A percentile compares a stretch with the other conserved stretches of the same genome.
Conservation (phyloP, 2,113 vertebrate species). For the Eptesicus fuscus region DNA sequence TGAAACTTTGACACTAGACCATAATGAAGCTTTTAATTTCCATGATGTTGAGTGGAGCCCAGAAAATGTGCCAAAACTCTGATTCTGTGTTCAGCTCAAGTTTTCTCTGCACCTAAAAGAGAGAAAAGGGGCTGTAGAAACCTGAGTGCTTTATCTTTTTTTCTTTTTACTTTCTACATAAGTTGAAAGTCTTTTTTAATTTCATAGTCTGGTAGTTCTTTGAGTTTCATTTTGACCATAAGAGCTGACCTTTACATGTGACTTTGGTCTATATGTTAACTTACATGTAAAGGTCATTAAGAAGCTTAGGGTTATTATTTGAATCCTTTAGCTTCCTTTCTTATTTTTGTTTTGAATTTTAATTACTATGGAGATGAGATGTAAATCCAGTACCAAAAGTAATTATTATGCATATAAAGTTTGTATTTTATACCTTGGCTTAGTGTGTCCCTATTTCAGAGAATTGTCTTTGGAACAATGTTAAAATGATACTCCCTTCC, state of each 20-base stretch:
- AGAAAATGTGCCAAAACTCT: conserved; percentile 49
- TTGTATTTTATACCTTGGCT: conserved; percentile 9
- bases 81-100: conserved; percentile 15
- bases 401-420: conserved; percentile 58
- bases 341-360: conserved; percentile 41
- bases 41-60: conserved; percentile 16
- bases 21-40: conserved; percentile 60
- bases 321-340: background rate
- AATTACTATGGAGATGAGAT: conserved; percentile 23
- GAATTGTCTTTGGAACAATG: background rate
- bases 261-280: background rate
- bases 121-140: conserved; percentile 43
- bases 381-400: conserved; percentile 34
- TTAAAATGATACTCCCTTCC: background rate
- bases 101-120: conserved; percentile 56
- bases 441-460: background rate
- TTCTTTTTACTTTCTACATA: background rate
- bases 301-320: background rate
- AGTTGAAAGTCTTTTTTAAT: background rate
- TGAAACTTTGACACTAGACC: conserved; percentile 41
- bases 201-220: background rate
- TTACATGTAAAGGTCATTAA: background rate
- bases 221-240: background rate
- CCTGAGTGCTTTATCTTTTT: background rate
- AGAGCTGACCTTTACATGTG: background rate